phyloP scores from a whole-genome alignment of 2,888 invertebrate species.

The Endotricha flammealis region DNA sequence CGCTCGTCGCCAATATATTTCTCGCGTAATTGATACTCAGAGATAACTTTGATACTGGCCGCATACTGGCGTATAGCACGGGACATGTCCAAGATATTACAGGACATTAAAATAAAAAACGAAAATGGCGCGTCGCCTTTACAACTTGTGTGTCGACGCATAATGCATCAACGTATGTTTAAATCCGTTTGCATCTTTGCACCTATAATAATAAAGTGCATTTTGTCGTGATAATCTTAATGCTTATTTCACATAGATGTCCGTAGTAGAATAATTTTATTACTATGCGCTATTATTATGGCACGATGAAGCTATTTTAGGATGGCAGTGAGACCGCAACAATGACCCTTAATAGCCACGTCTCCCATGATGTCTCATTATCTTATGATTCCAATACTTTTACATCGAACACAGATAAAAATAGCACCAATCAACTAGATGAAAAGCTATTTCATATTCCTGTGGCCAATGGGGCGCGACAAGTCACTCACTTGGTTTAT shows the following conservation, averaged over 20 bases:
- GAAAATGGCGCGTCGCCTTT: slow-evolving; percentile 36
- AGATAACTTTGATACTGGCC: slow-evolving; percentile 35
- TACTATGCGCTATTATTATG: slow-evolving; percentile 44
- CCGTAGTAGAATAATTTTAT: slow-evolving; percentile 54
- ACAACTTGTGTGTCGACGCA: slow-evolving; percentile 48
- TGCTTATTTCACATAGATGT: slow-evolving; percentile 24
- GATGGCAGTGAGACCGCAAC: slow-evolving; percentile 42
- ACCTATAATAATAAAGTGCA: slow-evolving; percentile 15
- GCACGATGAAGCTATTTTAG: slow-evolving; percentile 48
- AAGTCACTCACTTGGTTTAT: too few relatives aligned
- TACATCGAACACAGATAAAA: slow-evolving; percentile 3
- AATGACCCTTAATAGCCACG: slow-evolving; percentile 35
- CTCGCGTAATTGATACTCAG: slow-evolving; percentile 18
- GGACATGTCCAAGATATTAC: slow-evolving; percentile 50
- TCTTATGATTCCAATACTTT: slow-evolving; percentile 16
- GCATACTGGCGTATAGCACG: slow-evolving; percentile 59
- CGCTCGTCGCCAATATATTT: slow-evolving; percentile 14
- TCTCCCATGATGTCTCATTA: slow-evolving; percentile 17
- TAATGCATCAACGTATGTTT: slow-evolving; percentile 26
- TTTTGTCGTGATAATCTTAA: slow-evolving; percentile 13
- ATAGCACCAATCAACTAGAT: too few relatives aligned
- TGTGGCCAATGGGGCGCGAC: too few relatives aligned
- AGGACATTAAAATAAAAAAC: slow-evolving; percentile 38
- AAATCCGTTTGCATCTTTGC: slow-evolving; percentile 24
- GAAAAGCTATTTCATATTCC: too few relatives aligned